Base-by-base conservation (phyloP, 2,113 vertebrate genomes). In the Xyliphius kryptos region DNA sequence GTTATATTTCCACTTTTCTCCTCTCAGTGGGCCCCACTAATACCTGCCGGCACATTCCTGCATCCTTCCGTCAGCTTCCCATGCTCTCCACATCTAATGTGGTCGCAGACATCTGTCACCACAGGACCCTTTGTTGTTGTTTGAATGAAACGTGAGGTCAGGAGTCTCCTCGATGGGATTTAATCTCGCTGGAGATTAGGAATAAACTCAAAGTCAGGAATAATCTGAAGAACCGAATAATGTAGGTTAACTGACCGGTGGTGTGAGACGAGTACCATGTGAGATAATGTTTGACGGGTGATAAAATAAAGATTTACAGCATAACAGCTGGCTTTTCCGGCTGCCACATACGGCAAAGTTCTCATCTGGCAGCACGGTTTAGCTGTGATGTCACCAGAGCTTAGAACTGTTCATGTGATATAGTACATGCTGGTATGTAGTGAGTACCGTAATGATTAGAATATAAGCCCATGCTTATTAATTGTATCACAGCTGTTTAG, bases 31-130 rank as follows among this genome's bases (percentile, higher is more conserved):
- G 82, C 81, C 83, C 69, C 83, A 70, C 53, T n/a, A 6, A 72
- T 83, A 85, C 84, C 76, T 84, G 77, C 74, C 57, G 59, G 72
- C 68, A 76, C 81, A 84, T 84, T 84, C 81, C 77, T 79, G 65
- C 71, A 47, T 66, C 15, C 72, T 72, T 68, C 48, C 58, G 73
- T 80, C 77, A 76, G 50, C 72, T 80, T 76, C 41, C 59, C 61
- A 60, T 58, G 63, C 32, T 69, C 66, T 56, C 5, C 40, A 21
- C 22, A 15, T 63, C 54, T 65, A 55, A 54, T 54, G 20, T 59
- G 36, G 56, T 32, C 51, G 49, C 54, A 58, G 57, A 63, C 55
- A 63, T 55, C 37, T 50, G 49, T 61, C 22, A 54, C 16, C 17
- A 13, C 13, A 16, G 17, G 10, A 4, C 10, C 4, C 43, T 56